Evolutionary conservation across 2,797 vertebrate species (phyloP), one percentile per base, ranked within the genome.

Genomic region (Diceros bicornis): DNA sequence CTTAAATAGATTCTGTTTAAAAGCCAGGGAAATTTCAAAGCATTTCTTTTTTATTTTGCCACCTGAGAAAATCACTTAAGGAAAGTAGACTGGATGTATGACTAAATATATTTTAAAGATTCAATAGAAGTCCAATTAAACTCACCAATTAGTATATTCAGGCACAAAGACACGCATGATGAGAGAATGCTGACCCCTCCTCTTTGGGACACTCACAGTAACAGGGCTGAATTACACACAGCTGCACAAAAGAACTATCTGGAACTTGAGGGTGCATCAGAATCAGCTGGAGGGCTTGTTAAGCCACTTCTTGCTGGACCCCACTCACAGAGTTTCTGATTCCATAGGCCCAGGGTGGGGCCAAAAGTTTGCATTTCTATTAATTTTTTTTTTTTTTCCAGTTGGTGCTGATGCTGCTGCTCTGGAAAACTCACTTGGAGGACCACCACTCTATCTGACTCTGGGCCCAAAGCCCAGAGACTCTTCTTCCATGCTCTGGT

Each of bases 41-140:
- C 47, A 88, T 91, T 98, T 62, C 72, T 91, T 96, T 94, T 94
- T 87, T 81, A 91, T 82, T 97, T 97, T 78, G 83, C 62, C 47
- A 93, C 71, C 78, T 88, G 52, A 97, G 34, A 14, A 92, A 96
- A 95, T 96, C 95, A 96, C 95, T 97, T 95, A 71, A 92, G 90
- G 52, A 92, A 94, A 95, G 44, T 23, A 68, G 79, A 77, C 52
- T 91, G 90, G 77, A 85, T 78, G 50, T 72, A 78, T 34, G 74
- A 89, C 57, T 92, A 91, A 97, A 89, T 84, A 74, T 68, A 74
- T 55, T 88, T 96, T 96, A 59, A 96, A 92, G 68, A 92, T 81
- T 79, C 62, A 82, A 37, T 68, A 66, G 77, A 86, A 88, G 50
- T 84, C 57, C 52, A 74, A 37, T 95, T 82, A 82, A 55, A 88